Evolutionary conservation across 2,113 vertebrate genomes (phyloP), one percentile per base, ranked within the genome.

Genomic region (Picathartes gymnocephalus): DNA sequence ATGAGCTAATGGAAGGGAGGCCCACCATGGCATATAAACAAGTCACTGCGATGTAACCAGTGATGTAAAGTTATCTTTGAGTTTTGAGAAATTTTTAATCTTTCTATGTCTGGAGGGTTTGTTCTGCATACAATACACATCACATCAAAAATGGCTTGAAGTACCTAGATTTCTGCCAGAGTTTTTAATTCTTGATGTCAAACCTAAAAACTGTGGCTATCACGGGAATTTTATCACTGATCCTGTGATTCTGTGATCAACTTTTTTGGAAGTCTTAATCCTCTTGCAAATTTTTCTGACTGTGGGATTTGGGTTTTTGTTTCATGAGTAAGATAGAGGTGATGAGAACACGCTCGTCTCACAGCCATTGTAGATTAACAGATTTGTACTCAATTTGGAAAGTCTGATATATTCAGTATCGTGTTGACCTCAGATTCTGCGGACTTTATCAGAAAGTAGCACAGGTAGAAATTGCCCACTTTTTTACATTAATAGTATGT

Each of bases 221-320:
- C 10, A 37, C 0, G 0, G 6, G 9, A 81, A 44, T 47, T 82
- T 77, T 71, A 4, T n/a, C 20, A 31, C 8, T 48, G 14, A 70
- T 28, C 4, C 16, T 81, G 18, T 44, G 21, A 56, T 42, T 72
- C n/a, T 57, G 17, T 47, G 12, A 42, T 45, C 9, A 50, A 22
- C 10, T 23, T 23, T 64, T 90, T 64, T 33, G 21, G 4, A 64
- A n/a, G 8, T 20, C 28, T 82, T 64, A 6, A 39, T 58, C 5
- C 6, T 50, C 50, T 64, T 81, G 17, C 11, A 71, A 68, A 20
- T 4, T 39, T 66, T 78, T 78, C 53, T 73, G 64, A 70, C 8
- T 51, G 3, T 19, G 28, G 5, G 7, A 0, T 15, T 22, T 27
- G 22, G 6, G 8, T 42, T 72, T 69, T 50, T 78, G 62, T 58